Evolutionary conservation across 1,140 invertebrate species (phyloP).

Genomic region (Cyrtorhinus lividipennis): DNA sequence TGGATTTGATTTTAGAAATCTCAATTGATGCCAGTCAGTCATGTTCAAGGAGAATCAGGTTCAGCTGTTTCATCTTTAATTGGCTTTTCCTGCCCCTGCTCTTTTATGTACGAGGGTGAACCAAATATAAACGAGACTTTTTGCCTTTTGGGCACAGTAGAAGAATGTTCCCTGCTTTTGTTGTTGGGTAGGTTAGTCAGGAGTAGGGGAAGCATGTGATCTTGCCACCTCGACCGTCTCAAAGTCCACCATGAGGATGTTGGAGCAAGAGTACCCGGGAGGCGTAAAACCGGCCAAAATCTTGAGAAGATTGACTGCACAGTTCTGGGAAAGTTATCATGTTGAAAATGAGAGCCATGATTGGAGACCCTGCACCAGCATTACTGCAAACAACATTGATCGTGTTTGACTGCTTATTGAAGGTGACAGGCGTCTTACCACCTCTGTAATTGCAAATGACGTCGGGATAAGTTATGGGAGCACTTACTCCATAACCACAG

Average conservation of each 20-base stretch:
- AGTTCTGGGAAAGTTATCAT: constrained; percentile 13
- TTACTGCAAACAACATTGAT: too few relatives aligned
- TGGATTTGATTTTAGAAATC: too few relatives aligned
- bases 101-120: neutral
- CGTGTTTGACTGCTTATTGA: too few relatives aligned
- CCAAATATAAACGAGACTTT: constrained; percentile 4
- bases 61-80: too few relatives aligned
- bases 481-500: too few relatives aligned
- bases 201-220: neutral
- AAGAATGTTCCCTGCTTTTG: constrained; percentile 27
- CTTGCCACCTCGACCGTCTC: neutral
- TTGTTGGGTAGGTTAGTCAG: neutral
- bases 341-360: neutral
- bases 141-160: constrained; percentile 19
- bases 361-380: too few relatives aligned
- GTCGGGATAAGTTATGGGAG: too few relatives aligned
- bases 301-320: constrained; percentile 26
- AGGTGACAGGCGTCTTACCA: too few relatives aligned
- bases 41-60: too few relatives aligned
- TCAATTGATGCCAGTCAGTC: too few relatives aligned
- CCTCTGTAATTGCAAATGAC: too few relatives aligned
- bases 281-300: neutral
- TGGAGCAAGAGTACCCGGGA: neutral
- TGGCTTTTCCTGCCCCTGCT: too few relatives aligned
- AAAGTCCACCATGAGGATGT: neutral